Evolutionary conservation across 2,888 invertebrate species (phyloP).

Genomic region (Philereme vetulata): DNA sequence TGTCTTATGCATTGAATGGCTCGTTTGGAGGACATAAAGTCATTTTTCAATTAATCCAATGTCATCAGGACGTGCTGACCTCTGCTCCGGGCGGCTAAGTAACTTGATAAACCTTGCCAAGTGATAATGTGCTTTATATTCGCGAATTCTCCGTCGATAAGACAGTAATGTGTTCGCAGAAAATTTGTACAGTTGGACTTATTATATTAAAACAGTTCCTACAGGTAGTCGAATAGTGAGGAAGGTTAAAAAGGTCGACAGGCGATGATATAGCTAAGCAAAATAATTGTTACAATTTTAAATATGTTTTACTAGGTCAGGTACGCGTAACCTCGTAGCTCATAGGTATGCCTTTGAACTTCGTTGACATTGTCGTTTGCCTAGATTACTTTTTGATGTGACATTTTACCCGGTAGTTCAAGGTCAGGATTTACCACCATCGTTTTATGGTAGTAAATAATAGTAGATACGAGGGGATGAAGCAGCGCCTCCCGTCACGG

Average conservation of each 20-base stretch:
- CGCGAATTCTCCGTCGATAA: slow-evolving; percentile 38
- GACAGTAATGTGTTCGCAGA: slow-evolving; percentile 48
- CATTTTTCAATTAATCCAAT: slow-evolving; percentile 79
- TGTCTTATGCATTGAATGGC: slow-evolving; percentile 59
- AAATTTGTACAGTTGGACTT: slow-evolving; percentile 65
- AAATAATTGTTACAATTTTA: slow-evolving; percentile 1
- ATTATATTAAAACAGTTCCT: slow-evolving; percentile 43
- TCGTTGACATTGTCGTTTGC: no score
- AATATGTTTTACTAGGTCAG: slow-evolving; percentile 18
- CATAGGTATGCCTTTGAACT: no score
- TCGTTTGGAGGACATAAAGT: slow-evolving; percentile 67
- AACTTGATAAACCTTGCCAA: slow-evolving; percentile 34
- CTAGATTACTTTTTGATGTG: no score
- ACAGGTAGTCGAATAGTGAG: slow-evolving; percentile 34
- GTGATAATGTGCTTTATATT: slow-evolving; percentile 52
- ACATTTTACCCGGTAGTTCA: no score
- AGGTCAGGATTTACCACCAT: no score
- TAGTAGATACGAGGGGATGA: no score
- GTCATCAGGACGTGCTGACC: slow-evolving; percentile 73
- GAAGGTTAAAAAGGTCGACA: slow-evolving; percentile 36
- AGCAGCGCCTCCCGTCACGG: no score
- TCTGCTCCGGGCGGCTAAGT: slow-evolving; percentile 52
- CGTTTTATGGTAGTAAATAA: no score
- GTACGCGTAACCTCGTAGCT: background rate
- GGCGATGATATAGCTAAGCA: slow-evolving; percentile 15